phyloP scores from a whole-genome alignment of 2,888 invertebrate genomes.

The Parasteatoda lunata region DNA sequence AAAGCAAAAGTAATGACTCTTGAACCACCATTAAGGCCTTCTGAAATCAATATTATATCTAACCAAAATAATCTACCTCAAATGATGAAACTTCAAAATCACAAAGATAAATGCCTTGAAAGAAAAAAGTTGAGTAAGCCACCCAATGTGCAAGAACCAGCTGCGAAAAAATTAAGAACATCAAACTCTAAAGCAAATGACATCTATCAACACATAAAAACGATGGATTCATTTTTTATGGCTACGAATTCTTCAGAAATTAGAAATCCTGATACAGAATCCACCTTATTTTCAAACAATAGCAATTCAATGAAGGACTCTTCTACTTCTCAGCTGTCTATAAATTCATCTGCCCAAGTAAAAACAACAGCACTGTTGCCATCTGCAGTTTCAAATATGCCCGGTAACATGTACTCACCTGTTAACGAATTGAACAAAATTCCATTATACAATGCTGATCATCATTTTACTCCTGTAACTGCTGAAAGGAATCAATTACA shows the following conservation, averaged over 20 bases:
- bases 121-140: constrained; percentile 14
- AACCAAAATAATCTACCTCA: neutral
- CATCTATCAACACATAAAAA: constrained; percentile 30
- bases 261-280: too few species aligned
- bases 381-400: neutral
- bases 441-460: too few species aligned
- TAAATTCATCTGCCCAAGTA: too few species aligned
- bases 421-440: neutral
- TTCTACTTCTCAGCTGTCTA: too few species aligned
- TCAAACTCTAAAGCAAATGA: constrained; percentile 11
- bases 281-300: too few species aligned
- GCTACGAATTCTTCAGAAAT: neutral
- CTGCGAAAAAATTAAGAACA: constrained; percentile 26
- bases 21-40: neutral
- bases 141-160: constrained; percentile 2
- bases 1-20: neutral
- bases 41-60: constrained; percentile 1
- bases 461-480: neutral
- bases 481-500: neutral
- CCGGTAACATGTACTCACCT: neutral
- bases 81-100: neutral
- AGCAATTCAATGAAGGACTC: too few species aligned
- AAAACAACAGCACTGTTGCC: neutral
- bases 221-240: constrained; percentile 34
- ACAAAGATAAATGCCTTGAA: constrained; percentile 1